These are phyloP conservation scores for Thymelicus acteon DNA, from an alignment of 2,888 invertebrate species.

Conservation along the genomic window DNA sequence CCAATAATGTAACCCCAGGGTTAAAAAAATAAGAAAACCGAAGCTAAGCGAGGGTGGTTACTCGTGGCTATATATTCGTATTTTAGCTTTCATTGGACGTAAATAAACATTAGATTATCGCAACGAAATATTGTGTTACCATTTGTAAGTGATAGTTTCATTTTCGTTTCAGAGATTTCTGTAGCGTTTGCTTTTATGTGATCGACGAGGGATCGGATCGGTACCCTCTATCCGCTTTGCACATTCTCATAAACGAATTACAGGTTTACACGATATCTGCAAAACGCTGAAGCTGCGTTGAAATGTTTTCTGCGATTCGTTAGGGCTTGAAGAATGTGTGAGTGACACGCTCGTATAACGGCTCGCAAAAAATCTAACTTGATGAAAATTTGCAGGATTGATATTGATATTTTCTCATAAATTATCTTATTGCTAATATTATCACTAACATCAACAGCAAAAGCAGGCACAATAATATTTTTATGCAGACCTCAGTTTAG, in stretches of 20 bases:
- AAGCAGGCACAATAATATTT: too few species aligned
- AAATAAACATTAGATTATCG: neutral
- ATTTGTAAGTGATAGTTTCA: conserved; percentile 40
- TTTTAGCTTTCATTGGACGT: neutral
- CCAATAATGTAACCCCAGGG: too few species aligned
- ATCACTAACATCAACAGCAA: too few species aligned
- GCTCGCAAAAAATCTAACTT: too few species aligned
- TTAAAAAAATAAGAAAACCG: too few species aligned
- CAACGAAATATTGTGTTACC: conserved; percentile 25
- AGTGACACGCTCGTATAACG: neutral
- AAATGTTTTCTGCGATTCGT: conserved; percentile 14
- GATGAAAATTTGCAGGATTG: too few species aligned
- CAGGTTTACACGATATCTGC: conserved; percentile 49
- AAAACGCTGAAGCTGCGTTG: conserved; percentile 19
- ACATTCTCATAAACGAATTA: conserved; percentile 60
- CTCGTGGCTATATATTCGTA: too few species aligned
- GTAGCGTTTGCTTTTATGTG: conserved; percentile 56
- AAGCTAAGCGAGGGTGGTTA: too few species aligned
- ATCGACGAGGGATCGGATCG: conserved; percentile 57
- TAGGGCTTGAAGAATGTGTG: neutral
- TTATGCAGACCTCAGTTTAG: too few species aligned
- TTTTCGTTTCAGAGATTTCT: conserved; percentile 41
- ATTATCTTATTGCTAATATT: too few species aligned
- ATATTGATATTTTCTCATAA: too few species aligned
- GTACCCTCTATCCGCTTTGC: conserved; percentile 58